phyloP scores from a whole-genome alignment of 2,113 vertebrate genomes.

The Xyliphius kryptos region DNA sequence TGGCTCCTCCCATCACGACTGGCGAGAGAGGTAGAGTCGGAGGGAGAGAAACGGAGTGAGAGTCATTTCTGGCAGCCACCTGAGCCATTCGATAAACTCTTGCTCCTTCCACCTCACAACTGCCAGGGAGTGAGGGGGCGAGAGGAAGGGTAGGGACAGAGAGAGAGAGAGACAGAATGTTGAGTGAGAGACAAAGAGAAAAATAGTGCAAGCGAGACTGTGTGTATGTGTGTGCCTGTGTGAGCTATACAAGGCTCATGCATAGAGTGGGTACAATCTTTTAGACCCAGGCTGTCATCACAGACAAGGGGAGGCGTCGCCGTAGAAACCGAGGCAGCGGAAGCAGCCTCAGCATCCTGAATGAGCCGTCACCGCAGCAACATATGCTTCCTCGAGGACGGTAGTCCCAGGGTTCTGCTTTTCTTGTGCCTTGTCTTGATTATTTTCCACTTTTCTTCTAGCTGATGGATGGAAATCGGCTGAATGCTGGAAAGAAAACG shows the following conservation, averaged over 20 bases:
- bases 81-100: conserved; percentile 70
- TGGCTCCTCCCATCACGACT: conserved; percentile 55
- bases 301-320: conserved; percentile 35
- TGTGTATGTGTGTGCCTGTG: too few relatives aligned
- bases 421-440: conserved; percentile 10
- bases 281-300: conserved; percentile 38
- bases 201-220: too few relatives aligned
- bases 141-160: background rate
- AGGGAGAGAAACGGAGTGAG: conserved; percentile 44
- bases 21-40: conserved; percentile 51
- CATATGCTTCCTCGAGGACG: conserved; percentile 27
- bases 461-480: conserved; percentile 7
- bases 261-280: too few relatives aligned
- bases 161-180: conserved; percentile 12
- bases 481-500: too few relatives aligned
- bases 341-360: conserved; percentile 19
- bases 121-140: conserved; percentile 59
- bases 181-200: too few relatives aligned
- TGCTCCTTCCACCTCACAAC: conserved; percentile 71
- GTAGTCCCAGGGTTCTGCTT: too few relatives aligned
- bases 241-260: too few relatives aligned
- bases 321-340: conserved; percentile 20
- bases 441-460: too few relatives aligned
- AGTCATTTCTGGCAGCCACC: conserved; percentile 59
- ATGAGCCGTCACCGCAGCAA: conserved; percentile 24